These are phyloP conservation scores for Micrastur ruficollis DNA, from an alignment of 2,797 vertebrate genomes.

Conservation along the genomic window DNA sequence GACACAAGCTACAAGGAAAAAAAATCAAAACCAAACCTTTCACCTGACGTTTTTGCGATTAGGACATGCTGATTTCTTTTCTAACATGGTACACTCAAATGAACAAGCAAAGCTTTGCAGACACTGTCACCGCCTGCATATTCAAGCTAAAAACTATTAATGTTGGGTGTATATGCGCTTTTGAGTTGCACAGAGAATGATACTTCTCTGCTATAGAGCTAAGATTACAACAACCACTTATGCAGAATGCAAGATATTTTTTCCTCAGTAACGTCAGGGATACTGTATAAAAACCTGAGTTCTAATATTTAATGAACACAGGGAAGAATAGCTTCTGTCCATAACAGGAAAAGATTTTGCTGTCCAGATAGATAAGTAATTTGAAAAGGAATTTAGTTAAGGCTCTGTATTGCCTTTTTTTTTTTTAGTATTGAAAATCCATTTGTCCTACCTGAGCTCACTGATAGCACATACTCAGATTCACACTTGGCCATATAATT, in stretches of 20 bases:
- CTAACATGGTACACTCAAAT: not conserved
- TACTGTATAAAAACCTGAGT: not conserved
- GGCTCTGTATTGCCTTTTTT: not conserved
- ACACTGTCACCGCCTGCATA: not conserved
- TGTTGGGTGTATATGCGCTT: not conserved
- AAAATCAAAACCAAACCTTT: not conserved
- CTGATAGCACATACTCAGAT: not conserved
- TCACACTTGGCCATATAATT: not conserved
- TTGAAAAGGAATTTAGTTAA: constrained; percentile 3
- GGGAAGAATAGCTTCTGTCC: not conserved
- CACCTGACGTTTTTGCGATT: rapidly evolving
- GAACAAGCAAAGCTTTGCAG: not conserved
- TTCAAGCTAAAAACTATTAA: not conserved
- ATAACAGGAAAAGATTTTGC: not conserved
- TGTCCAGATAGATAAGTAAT: not conserved
- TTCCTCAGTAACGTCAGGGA: not conserved
- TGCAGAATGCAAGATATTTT: not conserved
- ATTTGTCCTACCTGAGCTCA: not conserved
- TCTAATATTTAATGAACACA: not conserved
- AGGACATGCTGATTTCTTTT: not conserved
- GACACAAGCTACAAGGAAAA: not conserved
- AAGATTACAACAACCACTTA: not conserved
- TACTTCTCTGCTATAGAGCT: not conserved
- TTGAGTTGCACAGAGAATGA: not conserved
- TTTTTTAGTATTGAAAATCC: not conserved